A percentile compares a stretch with the other conserved stretches of the same genome.
Conservation (phyloP, 2,797 vertebrate genomes). For the Chromobotia macracanthus region DNA sequence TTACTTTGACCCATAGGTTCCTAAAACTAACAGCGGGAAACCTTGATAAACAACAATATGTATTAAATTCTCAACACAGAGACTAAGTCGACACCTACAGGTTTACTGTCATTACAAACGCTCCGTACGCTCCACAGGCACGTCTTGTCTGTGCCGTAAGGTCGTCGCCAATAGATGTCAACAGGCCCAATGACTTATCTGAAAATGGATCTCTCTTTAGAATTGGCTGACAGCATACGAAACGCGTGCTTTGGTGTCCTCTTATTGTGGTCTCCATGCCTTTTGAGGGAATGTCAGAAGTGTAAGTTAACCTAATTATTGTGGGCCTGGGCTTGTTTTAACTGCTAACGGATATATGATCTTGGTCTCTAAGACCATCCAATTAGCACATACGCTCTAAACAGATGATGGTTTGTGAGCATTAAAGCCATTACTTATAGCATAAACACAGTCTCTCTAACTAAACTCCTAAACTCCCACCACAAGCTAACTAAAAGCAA, state of each 20-base stretch:
- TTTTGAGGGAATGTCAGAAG: conserved; percentile 50
- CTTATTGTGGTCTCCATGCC: conserved; percentile 39
- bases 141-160: not conserved
- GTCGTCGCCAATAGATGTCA: too few relatives aligned
- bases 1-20: conserved; percentile 73
- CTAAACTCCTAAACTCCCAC: conserved; percentile 89
- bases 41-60: not conserved
- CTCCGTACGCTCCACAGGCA: too few relatives aligned
- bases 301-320: conserved; percentile 70
- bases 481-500: conserved; percentile 90
- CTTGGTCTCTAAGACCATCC: conserved; percentile 86
- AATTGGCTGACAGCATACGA: conserved; percentile 35
- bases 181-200: conserved; percentile 33
- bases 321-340: conserved; percentile 75
- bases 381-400: conserved; percentile 94
- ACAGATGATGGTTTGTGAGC: conserved; percentile 93
- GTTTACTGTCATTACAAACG: conserved; percentile 12
- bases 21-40: conserved; percentile 72
- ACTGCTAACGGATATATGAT: conserved; percentile 92
- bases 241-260: conserved; percentile 63
- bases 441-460: conserved; percentile 87
- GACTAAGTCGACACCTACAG: not conserved
- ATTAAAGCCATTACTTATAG: conserved; percentile 95
- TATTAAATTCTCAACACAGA: not conserved
- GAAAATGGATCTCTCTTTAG: not conserved